Evolutionary conservation across 2,113 vertebrate genomes (phyloP), one percentile per base, ranked within the genome.

Genomic region (Dasyprocta punctata): DNA sequence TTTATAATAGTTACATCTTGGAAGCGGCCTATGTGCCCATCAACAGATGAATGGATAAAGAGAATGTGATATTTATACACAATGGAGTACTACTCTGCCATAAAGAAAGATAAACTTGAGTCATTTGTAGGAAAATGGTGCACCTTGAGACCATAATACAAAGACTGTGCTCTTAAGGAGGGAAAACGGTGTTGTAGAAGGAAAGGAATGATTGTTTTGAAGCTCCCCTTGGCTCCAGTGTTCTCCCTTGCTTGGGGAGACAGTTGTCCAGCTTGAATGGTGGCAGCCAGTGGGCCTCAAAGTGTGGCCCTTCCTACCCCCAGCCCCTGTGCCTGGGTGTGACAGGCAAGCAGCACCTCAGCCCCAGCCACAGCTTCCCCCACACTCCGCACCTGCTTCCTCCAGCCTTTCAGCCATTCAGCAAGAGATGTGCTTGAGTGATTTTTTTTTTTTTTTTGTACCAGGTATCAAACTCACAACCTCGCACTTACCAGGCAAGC

Each of bases 301-400:
- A 17, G 24, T 2, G 41, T 16, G 44, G 30, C 33, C 87, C 36
- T 3, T 36, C 16, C 22, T 28, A 10, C 26, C 11, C 82, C 82
- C 0, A 1, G 7, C 52, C 65, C 63, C 22, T 0, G 16, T 14
- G 67, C 60, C 54, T 44, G 2, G 7, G 44, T 19, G 1, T 11
- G 0, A 20, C 4, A 58, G 38, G 2, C 28, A 8, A 47, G 33
- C 56, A 1, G 16, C 4, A 1, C 5, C 44, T 38, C 52, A 20
- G 14, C 12, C 7, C 5, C 9, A 73, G 36, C 67, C 36, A 8
- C 10, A 11, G 0, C 30, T 36, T 30, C n/a, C 83, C 38, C 56
- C 82, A 11, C 38, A 58, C 33, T 1, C n/a, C 5, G 14, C 13
- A 12, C 75, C 49, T 77, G 14, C 5, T 12, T 13, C 2, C 5